Conservation (phyloP, 1,140 invertebrate species). For the Bombus superbus region DNA sequence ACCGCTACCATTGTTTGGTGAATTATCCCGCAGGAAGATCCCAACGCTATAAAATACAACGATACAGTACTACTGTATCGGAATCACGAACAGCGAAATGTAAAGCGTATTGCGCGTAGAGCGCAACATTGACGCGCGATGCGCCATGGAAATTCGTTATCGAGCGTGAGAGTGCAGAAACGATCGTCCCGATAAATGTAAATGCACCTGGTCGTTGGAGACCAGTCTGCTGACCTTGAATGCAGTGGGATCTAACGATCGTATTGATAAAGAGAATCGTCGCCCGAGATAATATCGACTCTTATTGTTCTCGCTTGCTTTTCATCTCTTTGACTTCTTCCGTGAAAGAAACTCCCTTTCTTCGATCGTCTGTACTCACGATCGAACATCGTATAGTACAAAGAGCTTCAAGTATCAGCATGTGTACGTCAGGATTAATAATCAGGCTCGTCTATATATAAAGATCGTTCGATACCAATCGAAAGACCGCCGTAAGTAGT, state of each 20-base stretch:
- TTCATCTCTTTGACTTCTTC: not conserved
- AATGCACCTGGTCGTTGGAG: conserved; percentile 7
- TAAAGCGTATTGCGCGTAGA: not conserved
- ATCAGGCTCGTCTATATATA: not conserved
- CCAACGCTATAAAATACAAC: not conserved
- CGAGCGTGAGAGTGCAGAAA: not conserved
- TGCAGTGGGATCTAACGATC: conserved; percentile 26
- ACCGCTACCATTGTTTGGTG: not conserved
- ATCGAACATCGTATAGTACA: not conserved
- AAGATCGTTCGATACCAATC: not conserved
- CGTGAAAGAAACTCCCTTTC: not conserved
- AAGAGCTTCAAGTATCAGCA: not conserved
- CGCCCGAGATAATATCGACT: not conserved
- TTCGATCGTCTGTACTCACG: not conserved
- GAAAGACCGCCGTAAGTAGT: not conserved
- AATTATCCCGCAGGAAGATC: not conserved
- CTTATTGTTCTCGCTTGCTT: not conserved
- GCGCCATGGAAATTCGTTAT: conserved; percentile 22
- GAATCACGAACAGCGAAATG: not conserved
- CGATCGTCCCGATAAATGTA: conserved; percentile 17
- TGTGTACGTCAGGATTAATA: not conserved
- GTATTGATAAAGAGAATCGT: conserved; percentile 20
- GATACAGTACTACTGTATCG: not conserved
- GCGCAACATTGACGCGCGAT: not conserved
- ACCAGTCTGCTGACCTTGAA: conserved; percentile 2